phyloP scores from a whole-genome alignment of 2,888 invertebrate genomes.

The Xylota segnis region DNA sequence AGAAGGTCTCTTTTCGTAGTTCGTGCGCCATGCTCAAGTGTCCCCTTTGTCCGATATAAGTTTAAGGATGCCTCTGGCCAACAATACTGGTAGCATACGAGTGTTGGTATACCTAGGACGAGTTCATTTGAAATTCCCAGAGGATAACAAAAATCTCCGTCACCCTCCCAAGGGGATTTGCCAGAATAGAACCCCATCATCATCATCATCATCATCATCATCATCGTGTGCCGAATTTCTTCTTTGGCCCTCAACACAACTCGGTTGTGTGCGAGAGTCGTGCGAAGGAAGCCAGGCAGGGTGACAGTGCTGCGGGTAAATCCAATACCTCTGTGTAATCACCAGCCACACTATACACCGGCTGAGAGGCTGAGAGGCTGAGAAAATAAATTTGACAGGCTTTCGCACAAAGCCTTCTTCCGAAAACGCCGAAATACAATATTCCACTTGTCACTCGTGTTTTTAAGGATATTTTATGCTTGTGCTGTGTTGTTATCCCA shows the following conservation, averaged over 20 bases:
- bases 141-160: conserved; percentile 55
- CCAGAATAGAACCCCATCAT: not conserved
- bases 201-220: no score
- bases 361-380: conserved; percentile 24
- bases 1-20: not conserved
- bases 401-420: conserved; percentile 37
- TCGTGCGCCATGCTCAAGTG: conserved; percentile 47
- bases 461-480: conserved; percentile 60
- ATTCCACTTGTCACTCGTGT: conserved; percentile 59
- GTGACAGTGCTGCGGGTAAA: conserved; percentile 19
- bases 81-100: conserved; percentile 16
- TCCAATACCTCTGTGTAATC: conserved; percentile 45
- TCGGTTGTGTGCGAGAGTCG: not conserved
- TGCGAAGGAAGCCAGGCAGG: not conserved
- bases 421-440: conserved; percentile 42
- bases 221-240: conserved; percentile 19
- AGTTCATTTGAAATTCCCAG: conserved; percentile 67
- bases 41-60: conserved; percentile 45
- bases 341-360: conserved; percentile 57
- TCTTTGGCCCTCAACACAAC: conserved; percentile 25
- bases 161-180: conserved; percentile 38
- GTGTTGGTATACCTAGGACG: not conserved
- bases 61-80: conserved; percentile 33
- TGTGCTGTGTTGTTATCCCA: conserved; percentile 27
- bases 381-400: conserved; percentile 64